Percentiles rank a stretch among this genome's conserved stretches.
Conservation (phyloP, 2,113 vertebrate genomes). For the Centropus unirufus region DNA sequence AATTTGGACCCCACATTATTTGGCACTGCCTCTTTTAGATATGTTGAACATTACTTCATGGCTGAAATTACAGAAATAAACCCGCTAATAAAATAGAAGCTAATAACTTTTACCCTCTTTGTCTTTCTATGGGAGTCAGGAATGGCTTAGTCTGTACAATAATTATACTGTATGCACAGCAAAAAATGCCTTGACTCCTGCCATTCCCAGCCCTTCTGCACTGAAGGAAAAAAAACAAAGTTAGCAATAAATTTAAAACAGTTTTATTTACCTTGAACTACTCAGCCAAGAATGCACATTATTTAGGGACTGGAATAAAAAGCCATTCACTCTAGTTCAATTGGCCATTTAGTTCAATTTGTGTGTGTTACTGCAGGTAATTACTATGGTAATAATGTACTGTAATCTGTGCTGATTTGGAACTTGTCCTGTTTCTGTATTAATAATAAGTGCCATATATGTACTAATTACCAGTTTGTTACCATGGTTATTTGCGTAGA, state of each 20-base stretch:
- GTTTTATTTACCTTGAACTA: conserved; percentile 75
- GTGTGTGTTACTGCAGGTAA: conserved; percentile 78
- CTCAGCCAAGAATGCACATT: conserved; percentile 75
- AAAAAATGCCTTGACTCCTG: background rate
- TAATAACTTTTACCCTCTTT: conserved; percentile 8
- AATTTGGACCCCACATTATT: background rate
- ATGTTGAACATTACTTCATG: background rate
- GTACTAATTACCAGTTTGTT: conserved; percentile 77
- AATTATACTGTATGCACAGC: background rate
- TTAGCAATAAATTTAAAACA: conserved; percentile 56
- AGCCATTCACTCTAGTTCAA: conserved; percentile 79
- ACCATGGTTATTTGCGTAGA: conserved; percentile 74
- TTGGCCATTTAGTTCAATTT: conserved; percentile 81
- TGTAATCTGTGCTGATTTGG: conserved; percentile 63
- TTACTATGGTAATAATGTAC: conserved; percentile 75
- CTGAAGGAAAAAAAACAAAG: background rate
- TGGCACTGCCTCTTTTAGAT: background rate
- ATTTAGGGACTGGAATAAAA: conserved; percentile 79
- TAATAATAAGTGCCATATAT: conserved; percentile 53
- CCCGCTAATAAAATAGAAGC: background rate
- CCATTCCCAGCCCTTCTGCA: background rate
- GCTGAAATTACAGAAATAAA: conserved; percentile 33
- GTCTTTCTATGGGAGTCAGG: background rate
- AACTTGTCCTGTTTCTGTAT: conserved; percentile 61
- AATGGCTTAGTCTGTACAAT: background rate